Conservation (phyloP, 2,888 invertebrate species). For the Drosophila maculinotata region DNA sequence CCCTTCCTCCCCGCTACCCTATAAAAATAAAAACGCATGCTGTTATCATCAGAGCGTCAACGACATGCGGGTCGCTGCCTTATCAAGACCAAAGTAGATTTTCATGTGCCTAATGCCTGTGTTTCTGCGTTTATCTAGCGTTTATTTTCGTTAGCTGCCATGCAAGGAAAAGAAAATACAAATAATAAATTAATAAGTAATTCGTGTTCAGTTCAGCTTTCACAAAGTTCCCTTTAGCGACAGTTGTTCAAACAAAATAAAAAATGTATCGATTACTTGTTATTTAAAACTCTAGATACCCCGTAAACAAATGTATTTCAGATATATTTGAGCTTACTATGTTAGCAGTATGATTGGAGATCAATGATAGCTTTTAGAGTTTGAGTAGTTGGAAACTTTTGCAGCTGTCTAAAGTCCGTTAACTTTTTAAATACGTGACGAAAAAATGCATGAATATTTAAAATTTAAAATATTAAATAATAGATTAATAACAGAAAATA, state of each 20-base stretch:
- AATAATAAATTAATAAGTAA: not conserved
- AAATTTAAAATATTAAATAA: too few species aligned
- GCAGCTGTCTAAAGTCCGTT: too few species aligned
- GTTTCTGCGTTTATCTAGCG: conserved; percentile 47
- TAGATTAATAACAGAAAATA: too few species aligned
- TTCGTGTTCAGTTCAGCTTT: conserved; percentile 17
- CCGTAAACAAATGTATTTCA: conserved; percentile 16
- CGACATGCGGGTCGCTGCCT: conserved; percentile 60
- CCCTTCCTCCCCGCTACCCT: not conserved
- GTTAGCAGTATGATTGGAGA: conserved; percentile 7
- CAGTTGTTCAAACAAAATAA: conserved; percentile 28
- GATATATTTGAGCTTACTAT: conserved; percentile 6
- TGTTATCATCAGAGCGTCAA: conserved; percentile 48
- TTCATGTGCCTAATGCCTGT: conserved; percentile 34
- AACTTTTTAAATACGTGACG: too few species aligned
- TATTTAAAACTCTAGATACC: conserved; percentile 15
- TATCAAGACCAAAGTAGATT: conserved; percentile 52
- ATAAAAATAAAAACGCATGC: conserved; percentile 6
- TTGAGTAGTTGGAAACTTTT: too few species aligned
- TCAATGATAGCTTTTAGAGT: not conserved
- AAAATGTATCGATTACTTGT: conserved; percentile 14
- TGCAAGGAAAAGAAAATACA: conserved; percentile 7
- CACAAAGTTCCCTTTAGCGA: conserved; percentile 16
- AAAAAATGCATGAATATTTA: too few species aligned
- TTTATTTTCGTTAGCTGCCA: conserved; percentile 41